Evolutionary conservation across 1,140 invertebrate species (phyloP), one percentile per base, ranked within the genome.

Genomic region (Helicoverpa armigera): DNA sequence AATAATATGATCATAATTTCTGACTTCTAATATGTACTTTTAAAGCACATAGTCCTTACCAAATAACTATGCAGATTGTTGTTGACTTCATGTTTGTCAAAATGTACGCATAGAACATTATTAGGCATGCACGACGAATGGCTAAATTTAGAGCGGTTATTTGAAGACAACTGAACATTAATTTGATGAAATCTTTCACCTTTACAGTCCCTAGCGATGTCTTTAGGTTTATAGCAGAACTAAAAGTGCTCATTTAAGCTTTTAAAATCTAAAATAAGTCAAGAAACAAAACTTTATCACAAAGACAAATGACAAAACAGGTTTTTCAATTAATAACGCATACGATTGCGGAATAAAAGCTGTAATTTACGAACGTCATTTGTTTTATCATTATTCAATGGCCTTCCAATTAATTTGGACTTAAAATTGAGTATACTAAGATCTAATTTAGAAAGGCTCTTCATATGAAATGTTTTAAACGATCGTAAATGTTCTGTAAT

Each of bases 281-380:
- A 54, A 31, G 13, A n/a, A 11, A 72, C 18, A 13, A 29, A 56
- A 54, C 16, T 13, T 70, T 70, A 70, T 70, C 50, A 23, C 4
- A 2, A 54, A 72, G 69, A 72, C 51, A 31, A 72, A 72, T 72
- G 69, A 13, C 11, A 23, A 2, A 72, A 72, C 51, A 51, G 1
- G 51, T 72, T 56, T 54, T 54, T 13, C 23, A 50, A 72, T 56
- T 72, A 50, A 72, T 54, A 54, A 31, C 51, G 69, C 12, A 72
- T 16, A 2, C 9, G 31, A 67, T 16, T 10, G 29, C 16, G 51
- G 23, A 35, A 54, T 72, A 72, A 72, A 72, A 72, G 69, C 69
- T 35, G n/a, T 54, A 54, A 72, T 72, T 72, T 72, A 72, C 18
- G 23, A 70, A 53, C 18, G 18, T 23, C 50, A 29, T 16, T 48